These are phyloP conservation scores for Chlamydotis undulata DNA, from an alignment of 2,113 vertebrate genomes.

Conservation along the genomic window DNA sequence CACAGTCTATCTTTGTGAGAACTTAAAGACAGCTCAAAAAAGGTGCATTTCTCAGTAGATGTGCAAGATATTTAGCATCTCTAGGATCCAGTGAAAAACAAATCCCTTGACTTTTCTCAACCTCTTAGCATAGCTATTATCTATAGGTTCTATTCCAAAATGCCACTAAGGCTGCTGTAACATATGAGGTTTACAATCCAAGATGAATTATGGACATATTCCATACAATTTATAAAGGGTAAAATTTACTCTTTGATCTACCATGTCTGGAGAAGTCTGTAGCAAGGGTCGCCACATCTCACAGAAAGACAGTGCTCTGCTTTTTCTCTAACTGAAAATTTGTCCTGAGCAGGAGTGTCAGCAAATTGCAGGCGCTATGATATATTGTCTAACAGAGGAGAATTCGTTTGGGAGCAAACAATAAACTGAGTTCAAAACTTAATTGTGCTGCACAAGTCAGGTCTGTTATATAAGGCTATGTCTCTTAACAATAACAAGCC, in stretches of 20 bases:
- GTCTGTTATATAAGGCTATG: not conserved
- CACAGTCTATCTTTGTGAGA: not conserved
- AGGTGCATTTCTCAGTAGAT: not conserved
- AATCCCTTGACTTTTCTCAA: not conserved
- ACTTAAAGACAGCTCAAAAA: not conserved
- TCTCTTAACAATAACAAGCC: conserved; percentile 3
- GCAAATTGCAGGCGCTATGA: conserved; percentile 1
- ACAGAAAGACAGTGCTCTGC: not conserved
- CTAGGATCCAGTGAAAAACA: not conserved
- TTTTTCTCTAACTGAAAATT: not conserved
- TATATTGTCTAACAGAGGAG: not conserved
- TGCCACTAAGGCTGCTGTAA: not conserved
- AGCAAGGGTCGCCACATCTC: not conserved
- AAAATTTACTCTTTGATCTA: not conserved
- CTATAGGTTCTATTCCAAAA: not conserved
- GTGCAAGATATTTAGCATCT: not conserved
- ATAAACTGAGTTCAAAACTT: conserved; percentile 42
- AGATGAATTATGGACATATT: not conserved
- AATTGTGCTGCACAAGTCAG: conserved; percentile 7
- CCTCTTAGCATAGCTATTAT: not conserved
- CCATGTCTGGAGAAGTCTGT: not conserved
- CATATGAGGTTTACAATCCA: not conserved
- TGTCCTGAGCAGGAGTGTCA: not conserved
- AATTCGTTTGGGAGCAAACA: conserved; percentile 48
- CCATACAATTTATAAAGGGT: not conserved